Evolutionary conservation across 2,888 invertebrate species (phyloP).

Genomic region (Dolichomitus sp.): DNA sequence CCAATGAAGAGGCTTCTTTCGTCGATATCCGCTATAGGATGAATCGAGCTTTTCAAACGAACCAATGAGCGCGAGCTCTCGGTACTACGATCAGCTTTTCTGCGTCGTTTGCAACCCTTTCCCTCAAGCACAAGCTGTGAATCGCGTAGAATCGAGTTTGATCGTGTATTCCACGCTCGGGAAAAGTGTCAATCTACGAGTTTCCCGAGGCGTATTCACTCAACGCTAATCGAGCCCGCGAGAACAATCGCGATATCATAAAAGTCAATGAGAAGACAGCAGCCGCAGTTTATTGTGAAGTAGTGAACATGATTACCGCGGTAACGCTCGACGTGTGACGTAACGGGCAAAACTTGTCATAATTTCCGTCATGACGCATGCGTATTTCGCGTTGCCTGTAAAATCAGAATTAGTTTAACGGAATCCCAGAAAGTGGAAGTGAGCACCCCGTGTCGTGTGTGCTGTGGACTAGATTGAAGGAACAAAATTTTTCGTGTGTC

Average conservation of each 20-base stretch:
- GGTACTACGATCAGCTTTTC: constrained; percentile 9
- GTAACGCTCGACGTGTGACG: constrained; percentile 71
- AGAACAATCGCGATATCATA: background rate
- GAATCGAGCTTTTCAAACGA: constrained; percentile 37
- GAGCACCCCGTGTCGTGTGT: constrained; percentile 57
- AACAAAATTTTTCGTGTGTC: constrained; percentile 22
- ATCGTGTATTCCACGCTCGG: too few species aligned
- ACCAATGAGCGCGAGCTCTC: constrained; percentile 14
- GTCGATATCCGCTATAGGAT: constrained; percentile 38
- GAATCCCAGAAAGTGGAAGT: constrained; percentile 81
- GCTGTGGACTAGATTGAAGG: constrained; percentile 15
- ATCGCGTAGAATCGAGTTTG: background rate
- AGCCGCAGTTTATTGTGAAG: constrained; percentile 49
- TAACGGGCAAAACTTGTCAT: constrained; percentile 70
- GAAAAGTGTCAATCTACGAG: background rate
- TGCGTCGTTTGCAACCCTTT: constrained; percentile 14
- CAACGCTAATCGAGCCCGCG: background rate
- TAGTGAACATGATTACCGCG: constrained; percentile 76
- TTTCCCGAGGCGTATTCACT: background rate
- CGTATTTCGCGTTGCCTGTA: constrained; percentile 75
- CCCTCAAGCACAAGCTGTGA: background rate
- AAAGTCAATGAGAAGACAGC: background rate
- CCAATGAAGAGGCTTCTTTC: constrained; percentile 7
- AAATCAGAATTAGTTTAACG: constrained; percentile 84
- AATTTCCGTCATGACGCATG: constrained; percentile 82